phyloP scores from a whole-genome alignment of 2,113 vertebrate genomes.

The Corynorhinus townsendii region DNA sequence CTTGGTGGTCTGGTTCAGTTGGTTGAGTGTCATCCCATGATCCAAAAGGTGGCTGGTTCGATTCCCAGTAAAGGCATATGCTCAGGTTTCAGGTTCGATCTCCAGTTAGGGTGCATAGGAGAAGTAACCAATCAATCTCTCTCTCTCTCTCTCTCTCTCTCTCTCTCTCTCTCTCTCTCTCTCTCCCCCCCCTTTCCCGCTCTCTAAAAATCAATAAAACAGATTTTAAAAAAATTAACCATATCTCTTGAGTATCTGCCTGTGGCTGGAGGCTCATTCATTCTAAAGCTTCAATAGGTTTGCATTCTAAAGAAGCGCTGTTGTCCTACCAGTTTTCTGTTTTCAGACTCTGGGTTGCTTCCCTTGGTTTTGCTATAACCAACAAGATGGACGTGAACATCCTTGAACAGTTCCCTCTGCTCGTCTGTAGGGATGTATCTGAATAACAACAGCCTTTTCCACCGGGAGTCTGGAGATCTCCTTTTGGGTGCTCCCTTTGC shows the following conservation, averaged over 20 bases:
- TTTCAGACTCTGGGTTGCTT: conserved; percentile 21
- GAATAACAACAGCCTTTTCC: not conserved
- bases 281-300: not conserved
- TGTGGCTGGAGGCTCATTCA: not conserved
- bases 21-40: too few relatives aligned
- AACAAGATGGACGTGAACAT: not conserved
- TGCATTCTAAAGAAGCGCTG: not conserved
- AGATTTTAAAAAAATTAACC: not conserved
- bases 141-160: too few relatives aligned
- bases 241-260: not conserved
- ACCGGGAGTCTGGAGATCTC: not conserved
- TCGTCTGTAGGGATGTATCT: not conserved
- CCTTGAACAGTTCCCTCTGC: not conserved
- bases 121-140: too few relatives aligned
- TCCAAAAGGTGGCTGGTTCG: too few relatives aligned
- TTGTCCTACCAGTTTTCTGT: not conserved
- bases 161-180: too few relatives aligned
- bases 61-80: too few relatives aligned
- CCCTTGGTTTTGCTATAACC: not conserved
- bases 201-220: too few relatives aligned
- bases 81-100: too few relatives aligned
- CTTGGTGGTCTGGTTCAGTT: too few relatives aligned
- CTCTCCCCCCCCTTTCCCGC: too few relatives aligned
- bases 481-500: not conserved
- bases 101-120: too few relatives aligned